Conservation (phyloP, 2,888 invertebrate species). For the Selenia dentaria region DNA sequence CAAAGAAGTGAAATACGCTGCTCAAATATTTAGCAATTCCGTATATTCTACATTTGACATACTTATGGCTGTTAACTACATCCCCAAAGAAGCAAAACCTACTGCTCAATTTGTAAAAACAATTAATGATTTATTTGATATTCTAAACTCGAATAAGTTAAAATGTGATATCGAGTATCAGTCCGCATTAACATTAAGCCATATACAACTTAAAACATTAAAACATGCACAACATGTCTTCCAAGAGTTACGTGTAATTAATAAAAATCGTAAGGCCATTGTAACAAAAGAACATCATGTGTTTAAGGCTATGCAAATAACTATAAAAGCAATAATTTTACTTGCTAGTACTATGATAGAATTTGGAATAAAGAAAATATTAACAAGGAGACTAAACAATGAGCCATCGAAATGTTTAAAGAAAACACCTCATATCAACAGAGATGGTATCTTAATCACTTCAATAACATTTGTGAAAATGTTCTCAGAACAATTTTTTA, state of each 20-base stretch:
- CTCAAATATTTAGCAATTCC: constrained; percentile 3
- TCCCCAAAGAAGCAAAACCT: background rate
- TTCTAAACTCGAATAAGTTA: constrained; percentile 1
- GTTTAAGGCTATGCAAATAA: background rate
- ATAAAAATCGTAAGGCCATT: background rate
- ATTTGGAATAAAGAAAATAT: background rate
- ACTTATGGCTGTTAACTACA: background rate
- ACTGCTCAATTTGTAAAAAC: constrained; percentile 1
- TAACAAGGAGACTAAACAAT: background rate
- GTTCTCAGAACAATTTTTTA: background rate
- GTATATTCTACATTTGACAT: background rate
- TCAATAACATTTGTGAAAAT: background rate
- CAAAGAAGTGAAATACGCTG: background rate
- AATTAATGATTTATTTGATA: constrained; percentile 5
- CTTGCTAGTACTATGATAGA: background rate
- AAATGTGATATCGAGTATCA: background rate
- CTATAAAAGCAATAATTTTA: background rate
- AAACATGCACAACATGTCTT: background rate
- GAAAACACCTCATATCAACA: background rate
- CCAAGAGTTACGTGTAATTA: background rate
- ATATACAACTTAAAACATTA: background rate
- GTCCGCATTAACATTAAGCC: background rate
- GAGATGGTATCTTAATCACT: background rate
- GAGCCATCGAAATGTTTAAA: background rate
- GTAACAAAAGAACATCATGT: background rate